phyloP scores from a whole-genome alignment of 2,113 vertebrate genomes.

The Puma concolor region DNA sequence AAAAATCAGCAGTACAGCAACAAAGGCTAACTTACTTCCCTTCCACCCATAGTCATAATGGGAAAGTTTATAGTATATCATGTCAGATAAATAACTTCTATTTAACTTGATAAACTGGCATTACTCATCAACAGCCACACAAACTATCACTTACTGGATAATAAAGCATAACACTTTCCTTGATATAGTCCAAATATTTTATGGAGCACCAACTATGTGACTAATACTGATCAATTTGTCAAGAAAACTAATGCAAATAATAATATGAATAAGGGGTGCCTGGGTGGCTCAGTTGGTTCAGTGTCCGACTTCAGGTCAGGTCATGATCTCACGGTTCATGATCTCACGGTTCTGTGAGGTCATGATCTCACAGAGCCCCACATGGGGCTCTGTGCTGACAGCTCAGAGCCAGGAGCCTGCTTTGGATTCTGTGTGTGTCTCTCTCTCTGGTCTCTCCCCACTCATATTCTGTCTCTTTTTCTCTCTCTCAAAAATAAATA shows the following conservation, averaged over 20 bases:
- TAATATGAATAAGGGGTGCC: neutral
- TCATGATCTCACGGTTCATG: too few species aligned
- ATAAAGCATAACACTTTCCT: neutral
- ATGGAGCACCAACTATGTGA: neutral
- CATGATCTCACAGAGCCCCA: too few species aligned
- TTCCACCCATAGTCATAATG: neutral
- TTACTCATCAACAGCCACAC: neutral
- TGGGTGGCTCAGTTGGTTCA: too few species aligned
- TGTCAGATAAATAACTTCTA: neutral
- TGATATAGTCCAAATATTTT: constrained; percentile 17
- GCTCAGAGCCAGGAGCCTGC: too few species aligned
- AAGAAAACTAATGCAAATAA: neutral
- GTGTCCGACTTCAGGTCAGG: too few species aligned
- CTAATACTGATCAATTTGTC: neutral
- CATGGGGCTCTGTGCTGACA: too few species aligned
- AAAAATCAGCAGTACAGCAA: constrained; percentile 24
- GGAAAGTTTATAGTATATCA: constrained; percentile 1
- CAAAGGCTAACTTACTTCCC: constrained; percentile 1
- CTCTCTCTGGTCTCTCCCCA: too few species aligned
- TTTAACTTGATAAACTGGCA: neutral
- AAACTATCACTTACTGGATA: constrained; percentile 6
- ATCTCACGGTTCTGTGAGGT: too few species aligned
- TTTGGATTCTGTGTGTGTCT: too few species aligned
- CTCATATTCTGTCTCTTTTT: too few species aligned
- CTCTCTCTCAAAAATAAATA: too few species aligned